These are phyloP conservation scores for Rostratula benghalensis DNA, from an alignment of 2,113 vertebrate genomes.

Conservation along the genomic window DNA sequence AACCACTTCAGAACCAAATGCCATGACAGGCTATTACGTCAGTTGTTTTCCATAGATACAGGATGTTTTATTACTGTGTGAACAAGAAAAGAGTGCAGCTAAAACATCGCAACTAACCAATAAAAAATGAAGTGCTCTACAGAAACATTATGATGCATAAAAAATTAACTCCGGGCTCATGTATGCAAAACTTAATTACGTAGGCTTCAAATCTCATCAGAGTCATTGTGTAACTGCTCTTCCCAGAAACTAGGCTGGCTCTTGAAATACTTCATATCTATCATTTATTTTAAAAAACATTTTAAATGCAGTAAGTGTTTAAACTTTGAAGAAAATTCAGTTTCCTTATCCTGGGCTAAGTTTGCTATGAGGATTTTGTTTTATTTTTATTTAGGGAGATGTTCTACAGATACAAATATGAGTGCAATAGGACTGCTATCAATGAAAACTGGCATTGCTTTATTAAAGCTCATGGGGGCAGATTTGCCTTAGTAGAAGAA, in stretches of 20 bases:
- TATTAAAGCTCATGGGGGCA: neutral
- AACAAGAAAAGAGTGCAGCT: neutral
- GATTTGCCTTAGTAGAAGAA: neutral
- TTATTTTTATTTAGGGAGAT: neutral
- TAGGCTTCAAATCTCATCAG: constrained; percentile 24
- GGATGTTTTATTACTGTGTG: neutral
- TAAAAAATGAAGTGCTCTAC: neutral
- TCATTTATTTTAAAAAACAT: neutral
- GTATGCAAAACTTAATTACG: neutral
- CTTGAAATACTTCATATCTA: neutral
- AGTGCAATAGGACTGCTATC: neutral
- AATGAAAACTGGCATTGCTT: neutral
- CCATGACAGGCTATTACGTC: neutral
- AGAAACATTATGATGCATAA: constrained; percentile 1
- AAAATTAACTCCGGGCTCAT: constrained; percentile 10
- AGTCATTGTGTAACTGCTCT: constrained; percentile 24
- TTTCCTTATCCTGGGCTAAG: neutral
- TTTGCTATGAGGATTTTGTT: neutral
- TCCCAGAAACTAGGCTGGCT: neutral
- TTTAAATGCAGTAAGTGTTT: neutral
- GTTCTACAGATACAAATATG: neutral
- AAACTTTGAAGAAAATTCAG: neutral
- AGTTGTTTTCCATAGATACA: neutral
- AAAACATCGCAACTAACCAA: neutral
- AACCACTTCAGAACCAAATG: neutral